Evolutionary conservation across 2,888 invertebrate genomes (phyloP), one percentile per base, ranked within the genome.

Genomic region (Lomographa bimaculata): DNA sequence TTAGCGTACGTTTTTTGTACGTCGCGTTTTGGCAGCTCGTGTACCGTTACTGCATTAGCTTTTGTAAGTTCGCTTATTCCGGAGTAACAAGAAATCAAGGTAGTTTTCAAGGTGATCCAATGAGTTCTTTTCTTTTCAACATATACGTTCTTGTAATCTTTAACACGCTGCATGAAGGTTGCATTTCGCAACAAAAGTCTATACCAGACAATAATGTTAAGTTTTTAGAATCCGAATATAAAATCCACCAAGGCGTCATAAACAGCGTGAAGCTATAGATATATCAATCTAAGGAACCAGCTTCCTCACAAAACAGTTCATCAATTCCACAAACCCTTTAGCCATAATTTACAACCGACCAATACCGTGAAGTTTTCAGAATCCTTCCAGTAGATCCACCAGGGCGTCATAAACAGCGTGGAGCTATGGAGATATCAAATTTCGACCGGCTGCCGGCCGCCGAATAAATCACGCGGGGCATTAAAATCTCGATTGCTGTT

Each of bases 401-500:
- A 74, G 79, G 79, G 76, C 64, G 36, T 69, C 79, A 80, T 83
- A 81, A 85, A 79, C 69, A 62, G 68, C 77, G 84, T 83, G 66
- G 77, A 83, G 85, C 82, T 78, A 85, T 83, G 66, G 77, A 83
- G 85, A 83, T 86, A 87, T 89, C 87, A 86, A 85, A 79, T 87
- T 86, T 85, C 87, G 75, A 81, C 74, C 73, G 69, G 62, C 64
- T 59, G 48, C 61, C 63, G 70, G 67, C 67, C 71, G 78, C 54
- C 66, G 72, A 33, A 43, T 89, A 89, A 87, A 89, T 89, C 86
- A 79, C 69, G 50, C 46, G 60, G 40, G 45, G 79, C 83, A 85
- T 89, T 89, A 87, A 87, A 89, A 87, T 83, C 82, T 74, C 82
- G 87, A 87, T 89, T 86, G 85, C 83, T 77, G 83, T 83, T 84